phyloP scores from a whole-genome alignment of 2,113 vertebrate species.

The Ibidorhyncha struthersii region DNA sequence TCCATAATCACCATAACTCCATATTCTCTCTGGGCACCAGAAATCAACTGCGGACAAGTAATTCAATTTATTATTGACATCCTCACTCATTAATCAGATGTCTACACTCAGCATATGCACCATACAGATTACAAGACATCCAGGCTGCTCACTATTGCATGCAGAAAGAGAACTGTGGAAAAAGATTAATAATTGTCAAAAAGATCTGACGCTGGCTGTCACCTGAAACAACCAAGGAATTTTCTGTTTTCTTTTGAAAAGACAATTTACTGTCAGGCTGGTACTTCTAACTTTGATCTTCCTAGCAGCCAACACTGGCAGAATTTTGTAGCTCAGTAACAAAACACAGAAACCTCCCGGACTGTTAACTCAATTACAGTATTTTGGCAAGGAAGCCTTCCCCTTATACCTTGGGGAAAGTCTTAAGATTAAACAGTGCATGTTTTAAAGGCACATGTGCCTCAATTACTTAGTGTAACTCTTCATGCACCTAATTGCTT shows the following conservation, averaged over 20 bases:
- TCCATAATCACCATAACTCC: not conserved
- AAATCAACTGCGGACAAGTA: not conserved
- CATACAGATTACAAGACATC: not conserved
- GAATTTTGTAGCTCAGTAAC: slow-evolving; percentile 33
- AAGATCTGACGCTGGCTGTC: not conserved
- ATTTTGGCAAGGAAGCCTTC: slow-evolving; percentile 39
- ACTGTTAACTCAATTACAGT: slow-evolving; percentile 44
- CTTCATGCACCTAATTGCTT: not conserved
- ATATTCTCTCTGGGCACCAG: not conserved
- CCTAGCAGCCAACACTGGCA: slow-evolving; percentile 4
- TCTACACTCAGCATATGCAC: not conserved
- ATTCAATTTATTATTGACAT: not conserved
- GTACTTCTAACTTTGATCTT: slow-evolving; percentile 39
- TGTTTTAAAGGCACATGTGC: not conserved
- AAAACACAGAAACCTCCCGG: slow-evolving; percentile 35
- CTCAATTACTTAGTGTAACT: not conserved
- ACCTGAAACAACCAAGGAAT: not conserved
- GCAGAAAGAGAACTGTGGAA: not conserved
- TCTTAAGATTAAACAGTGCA: not conserved
- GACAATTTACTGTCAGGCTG: slow-evolving; percentile 2
- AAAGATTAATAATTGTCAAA: not conserved
- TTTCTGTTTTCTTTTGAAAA: slow-evolving; percentile 25
- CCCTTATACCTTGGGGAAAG: slow-evolving; percentile 14
- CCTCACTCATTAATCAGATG: not conserved
- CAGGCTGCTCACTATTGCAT: not conserved